A percentile compares a stretch with the other conserved stretches of the same genome.
phyloP scores from a whole-genome alignment of 2,888 invertebrate species.

The Ptychoptera albimana region DNA sequence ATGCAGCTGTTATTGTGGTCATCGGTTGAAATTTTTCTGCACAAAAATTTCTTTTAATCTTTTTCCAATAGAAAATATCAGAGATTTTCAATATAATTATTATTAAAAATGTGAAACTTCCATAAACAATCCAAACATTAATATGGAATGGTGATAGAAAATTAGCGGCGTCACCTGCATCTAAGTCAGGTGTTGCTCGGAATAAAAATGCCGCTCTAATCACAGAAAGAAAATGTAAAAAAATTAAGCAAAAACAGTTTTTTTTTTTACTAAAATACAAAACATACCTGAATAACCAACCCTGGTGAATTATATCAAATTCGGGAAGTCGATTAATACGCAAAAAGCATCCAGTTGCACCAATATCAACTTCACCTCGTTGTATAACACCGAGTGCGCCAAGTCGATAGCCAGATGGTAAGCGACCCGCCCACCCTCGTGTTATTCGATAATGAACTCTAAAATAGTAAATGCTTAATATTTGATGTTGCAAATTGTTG shows the following conservation, averaged over 20 bases:
- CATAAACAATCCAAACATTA: conserved; percentile 18
- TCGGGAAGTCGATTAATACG: conserved; percentile 23
- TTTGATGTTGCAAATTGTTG: not conserved
- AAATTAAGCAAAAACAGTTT: not conserved
- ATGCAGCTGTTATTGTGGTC: no score
- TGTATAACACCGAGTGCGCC: conserved; percentile 22
- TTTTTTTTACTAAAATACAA: not conserved
- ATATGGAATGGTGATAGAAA: conserved; percentile 23
- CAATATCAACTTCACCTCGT: conserved; percentile 26
- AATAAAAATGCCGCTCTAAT: conserved; percentile 19
- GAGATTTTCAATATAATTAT: no score
- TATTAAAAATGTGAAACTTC: not conserved
- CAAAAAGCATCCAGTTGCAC: conserved; percentile 23
- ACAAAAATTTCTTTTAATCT: no score
- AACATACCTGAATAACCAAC: conserved; percentile 22
- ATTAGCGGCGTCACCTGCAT: conserved; percentile 17
- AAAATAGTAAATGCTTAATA: not conserved
- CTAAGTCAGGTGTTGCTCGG: conserved; percentile 22
- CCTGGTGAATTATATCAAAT: conserved; percentile 24
- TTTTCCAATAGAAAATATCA: no score
- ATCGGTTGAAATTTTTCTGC: no score
- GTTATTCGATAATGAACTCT: conserved; percentile 21
- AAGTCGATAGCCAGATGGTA: conserved; percentile 20
- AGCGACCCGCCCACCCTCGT: conserved; percentile 25
- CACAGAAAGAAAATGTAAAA: not conserved